phyloP scores from a whole-genome alignment of 2,888 invertebrate genomes.

The Schrankia costaestrigalis region DNA sequence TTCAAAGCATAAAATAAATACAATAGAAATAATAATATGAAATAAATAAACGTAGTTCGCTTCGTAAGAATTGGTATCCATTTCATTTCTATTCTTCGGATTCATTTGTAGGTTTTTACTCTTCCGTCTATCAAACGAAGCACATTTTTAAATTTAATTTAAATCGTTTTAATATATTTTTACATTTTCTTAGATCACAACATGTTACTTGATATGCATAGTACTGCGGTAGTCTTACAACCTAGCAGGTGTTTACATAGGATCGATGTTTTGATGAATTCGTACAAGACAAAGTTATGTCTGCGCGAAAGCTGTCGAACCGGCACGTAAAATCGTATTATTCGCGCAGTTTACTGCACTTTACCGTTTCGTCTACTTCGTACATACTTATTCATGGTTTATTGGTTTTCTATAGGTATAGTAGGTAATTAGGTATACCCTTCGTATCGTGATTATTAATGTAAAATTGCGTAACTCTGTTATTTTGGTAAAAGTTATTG shows the following conservation, averaged over 20 bases:
- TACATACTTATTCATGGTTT: too few relatives aligned
- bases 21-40: conserved; percentile 68
- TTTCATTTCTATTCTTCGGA: conserved; percentile 65
- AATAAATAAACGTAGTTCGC: conserved; percentile 68
- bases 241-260: conserved; percentile 18
- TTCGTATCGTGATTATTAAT: too few relatives aligned
- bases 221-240: conserved; percentile 12
- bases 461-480: too few relatives aligned
- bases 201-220: conserved; percentile 17
- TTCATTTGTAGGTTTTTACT: conserved; percentile 52
- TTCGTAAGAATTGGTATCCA: conserved; percentile 65
- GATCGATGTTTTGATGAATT: conserved; percentile 42
- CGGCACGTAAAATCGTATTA: conserved; percentile 20
- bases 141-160: conserved; percentile 3
- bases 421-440: too few relatives aligned
- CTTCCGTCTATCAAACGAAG: conserved; percentile 8
- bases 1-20: conserved; percentile 72
- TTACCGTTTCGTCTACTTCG: too few relatives aligned
- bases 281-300: conserved; percentile 18
- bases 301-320: conserved; percentile 43
- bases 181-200: too few relatives aligned
- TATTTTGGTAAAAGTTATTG: too few relatives aligned
- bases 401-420: too few relatives aligned
- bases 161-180: background rate
- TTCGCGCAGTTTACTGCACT: too few relatives aligned